phyloP scores from a whole-genome alignment of 1,140 invertebrate genomes.

The Bombus huntii region DNA sequence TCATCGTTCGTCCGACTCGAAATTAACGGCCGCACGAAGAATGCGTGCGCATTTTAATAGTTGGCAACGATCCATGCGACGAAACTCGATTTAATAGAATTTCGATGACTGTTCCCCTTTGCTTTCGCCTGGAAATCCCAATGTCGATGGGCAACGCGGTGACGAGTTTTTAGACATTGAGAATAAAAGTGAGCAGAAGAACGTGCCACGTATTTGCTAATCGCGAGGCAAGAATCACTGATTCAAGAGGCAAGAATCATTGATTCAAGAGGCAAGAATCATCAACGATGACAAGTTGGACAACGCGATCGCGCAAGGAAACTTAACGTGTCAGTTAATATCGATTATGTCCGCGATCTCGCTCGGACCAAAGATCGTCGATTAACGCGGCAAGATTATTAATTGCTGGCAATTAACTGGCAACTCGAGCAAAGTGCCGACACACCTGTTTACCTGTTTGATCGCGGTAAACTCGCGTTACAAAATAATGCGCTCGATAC shows the following conservation, averaged over 20 bases:
- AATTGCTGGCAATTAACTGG: conserved; percentile 62
- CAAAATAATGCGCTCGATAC: conserved; percentile 25
- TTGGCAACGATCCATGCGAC: no score
- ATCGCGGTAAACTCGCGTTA: neutral
- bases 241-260: neutral
- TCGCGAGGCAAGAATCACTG: neutral
- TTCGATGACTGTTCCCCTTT: no score
- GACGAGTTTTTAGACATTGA: no score
- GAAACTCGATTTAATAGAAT: no score
- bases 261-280: no score
- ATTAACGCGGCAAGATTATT: conserved; percentile 56
- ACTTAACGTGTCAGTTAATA: conserved; percentile 71
- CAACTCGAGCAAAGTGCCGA: conserved; percentile 54
- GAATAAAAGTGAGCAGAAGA: no score
- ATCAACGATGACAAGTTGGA: neutral
- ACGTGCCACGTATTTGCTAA: no score
- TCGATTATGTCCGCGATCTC: conserved; percentile 60
- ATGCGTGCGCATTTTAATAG: neutral
- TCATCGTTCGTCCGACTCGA: neutral
- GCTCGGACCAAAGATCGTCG: conserved; percentile 44
- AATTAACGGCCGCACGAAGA: neutral
- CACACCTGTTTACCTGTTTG: conserved; percentile 32
- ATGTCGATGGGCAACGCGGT: no score
- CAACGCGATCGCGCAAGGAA: conserved; percentile 8
- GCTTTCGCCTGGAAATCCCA: no score